These are phyloP conservation scores for Folsomia manolachei DNA, from an alignment of 2,888 invertebrate species.

Conservation along the genomic window DNA sequence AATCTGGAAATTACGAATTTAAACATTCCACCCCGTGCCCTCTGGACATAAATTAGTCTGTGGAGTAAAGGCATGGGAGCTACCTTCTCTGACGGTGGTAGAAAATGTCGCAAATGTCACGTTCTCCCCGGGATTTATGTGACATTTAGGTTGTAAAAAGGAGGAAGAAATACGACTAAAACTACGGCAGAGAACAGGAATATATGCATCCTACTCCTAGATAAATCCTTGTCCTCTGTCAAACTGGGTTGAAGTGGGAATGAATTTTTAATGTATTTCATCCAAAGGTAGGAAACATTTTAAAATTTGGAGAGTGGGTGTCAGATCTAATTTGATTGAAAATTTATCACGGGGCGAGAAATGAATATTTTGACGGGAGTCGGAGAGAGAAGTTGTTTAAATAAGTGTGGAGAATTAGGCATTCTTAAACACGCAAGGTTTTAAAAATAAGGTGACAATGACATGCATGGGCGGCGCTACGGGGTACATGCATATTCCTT, in stretches of 20 bases:
- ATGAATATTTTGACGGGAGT: too few species aligned
- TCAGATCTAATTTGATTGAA: background rate
- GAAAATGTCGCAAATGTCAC: slow-evolving; percentile 20
- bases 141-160: slow-evolving; percentile 11
- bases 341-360: background rate
- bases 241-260: background rate
- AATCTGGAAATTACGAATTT: slow-evolving; percentile 7
- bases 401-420: too few species aligned
- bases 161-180: slow-evolving; percentile 16
- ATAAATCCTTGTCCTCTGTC: background rate
- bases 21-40: background rate
- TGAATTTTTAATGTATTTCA: background rate
- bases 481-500: too few species aligned
- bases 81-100: background rate
- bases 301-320: background rate
- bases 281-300: background rate
- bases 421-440: too few species aligned
- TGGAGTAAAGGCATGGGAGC: background rate
- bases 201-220: too few species aligned
- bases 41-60: background rate
- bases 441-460: too few species aligned
- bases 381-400: too few species aligned
- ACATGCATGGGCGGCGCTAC: too few species aligned
- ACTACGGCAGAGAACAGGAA: background rate
- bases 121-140: slow-evolving; percentile 13